Base-by-base conservation (phyloP, 2,113 vertebrate species). In the Abramis brama region DNA sequence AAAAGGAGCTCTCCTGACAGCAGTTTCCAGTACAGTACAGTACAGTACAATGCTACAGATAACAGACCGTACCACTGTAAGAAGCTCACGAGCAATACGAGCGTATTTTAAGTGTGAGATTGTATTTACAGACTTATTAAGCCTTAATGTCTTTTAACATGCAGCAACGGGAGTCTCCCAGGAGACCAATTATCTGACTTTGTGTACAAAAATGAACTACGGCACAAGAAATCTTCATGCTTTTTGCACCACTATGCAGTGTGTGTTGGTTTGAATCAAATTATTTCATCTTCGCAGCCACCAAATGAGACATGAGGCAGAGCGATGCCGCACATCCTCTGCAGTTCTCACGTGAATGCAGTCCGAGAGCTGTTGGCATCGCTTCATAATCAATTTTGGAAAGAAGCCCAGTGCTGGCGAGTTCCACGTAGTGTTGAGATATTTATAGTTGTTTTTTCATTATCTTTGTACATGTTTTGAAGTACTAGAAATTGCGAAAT, bases 141-240 rank as follows among this genome's bases (percentile, higher is more conserved):
- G 71, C 33, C 76, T 70, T 84, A 84, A 84, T 81, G 62, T 81
- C 27, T 86, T 82, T 45, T 47, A 62, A 74, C 55, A 45, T 47
- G 78, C 52, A 83, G 86, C 43, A 59, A 62, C 64, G 55, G 3
- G 71, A 77, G 68, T 85, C 74, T 89, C 88, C 83, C 75, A 74
- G 79, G 83, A 87, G 86, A 89, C 84, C 80, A 89, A 89, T 89
- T 89, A 89, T 87, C 39, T 59, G 45, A 62, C 23, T 59, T 62
- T 71, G 66, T 60, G 52, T 73, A 62, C 78, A 50, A 76, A 59
- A 86, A 82, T 74, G 13, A 74, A 59, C 82, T 83, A 73, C 6
- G 8, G 68, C 68, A 59, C 45, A 55, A 52, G 12, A 57, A 83
- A 73, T 36, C 27, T 73, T 36, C 27, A 25, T 11, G 50, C 81